phyloP scores from a whole-genome alignment of 2,888 invertebrate species.

The Napeogenes sylphis region DNA sequence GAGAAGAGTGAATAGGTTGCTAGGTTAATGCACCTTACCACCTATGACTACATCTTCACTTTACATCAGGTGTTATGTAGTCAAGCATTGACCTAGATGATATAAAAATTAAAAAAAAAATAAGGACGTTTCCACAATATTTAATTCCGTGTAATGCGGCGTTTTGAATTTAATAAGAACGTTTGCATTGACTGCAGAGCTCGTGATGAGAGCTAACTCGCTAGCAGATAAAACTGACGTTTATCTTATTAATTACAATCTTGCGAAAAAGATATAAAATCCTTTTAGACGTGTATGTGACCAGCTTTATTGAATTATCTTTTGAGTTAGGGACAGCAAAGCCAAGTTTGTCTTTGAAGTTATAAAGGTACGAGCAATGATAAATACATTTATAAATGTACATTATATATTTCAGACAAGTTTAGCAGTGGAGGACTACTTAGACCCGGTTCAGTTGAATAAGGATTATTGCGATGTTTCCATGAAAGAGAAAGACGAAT shows the following conservation, averaged over 20 bases:
- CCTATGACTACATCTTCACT: too few relatives aligned
- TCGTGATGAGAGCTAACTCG: slow-evolving; percentile 15
- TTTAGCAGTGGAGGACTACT: slow-evolving; percentile 64
- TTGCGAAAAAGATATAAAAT: background rate
- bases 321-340: too few relatives aligned
- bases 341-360: too few relatives aligned
- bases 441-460: slow-evolving; percentile 62
- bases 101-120: background rate
- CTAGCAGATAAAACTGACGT: background rate
- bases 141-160: slow-evolving; percentile 18
- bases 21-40: too few relatives aligned
- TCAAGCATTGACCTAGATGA: too few relatives aligned
- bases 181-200: slow-evolving; percentile 23
- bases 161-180: slow-evolving; percentile 22
- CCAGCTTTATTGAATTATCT: too few relatives aligned
- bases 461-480: slow-evolving; percentile 65
- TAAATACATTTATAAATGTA: background rate
- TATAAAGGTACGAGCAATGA: too few relatives aligned
- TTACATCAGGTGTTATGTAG: too few relatives aligned
- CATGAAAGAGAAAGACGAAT: slow-evolving; percentile 56
- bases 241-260: slow-evolving; percentile 2
- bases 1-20: too few relatives aligned
- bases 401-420: slow-evolving; percentile 22
- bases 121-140: slow-evolving; percentile 1
- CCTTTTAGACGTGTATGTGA: too few relatives aligned